Base-by-base conservation (phyloP, 2,888 invertebrate species). In the Aleiodes alternator region DNA sequence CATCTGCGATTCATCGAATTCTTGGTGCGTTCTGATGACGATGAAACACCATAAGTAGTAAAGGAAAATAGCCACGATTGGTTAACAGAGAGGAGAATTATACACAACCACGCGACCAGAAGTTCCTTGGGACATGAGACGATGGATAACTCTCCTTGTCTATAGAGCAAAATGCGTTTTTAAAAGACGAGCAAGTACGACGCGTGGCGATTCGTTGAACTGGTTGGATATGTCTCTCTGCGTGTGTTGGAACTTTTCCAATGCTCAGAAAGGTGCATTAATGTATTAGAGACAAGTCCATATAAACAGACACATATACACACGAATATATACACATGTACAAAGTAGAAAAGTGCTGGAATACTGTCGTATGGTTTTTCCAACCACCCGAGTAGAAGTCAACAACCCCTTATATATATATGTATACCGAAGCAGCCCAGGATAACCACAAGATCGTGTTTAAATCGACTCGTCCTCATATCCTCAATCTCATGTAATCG, bases 161-260 rank as follows among this genome's bases (percentile, higher is more conserved):
- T 12, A 31, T 38, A 16, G 48, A 66, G 50, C n/a, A 56, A 56
- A 68, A 66, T 50, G 48, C n/a, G 56, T 56, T 14, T 23, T 43
- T 50, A 51, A 64, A 73, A 55, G 73, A 66, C n/a, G 12, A 1
- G 23, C 23, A 23, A 16, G 38, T 12, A 56, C 16, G 61, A 57
- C 70, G 69, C 61, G 61, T 64, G 56, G 74, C 82, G 82, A 85
- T 86, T 86, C 86, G 83, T 82, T 83, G 86, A 86, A 86, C 85
- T 85, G 85, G 85, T 85, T 82, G 76, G 82, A 82, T 79, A 78
- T 76, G 84, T 85, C 85, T 85, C 31, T 34, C 34, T 34, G 5
- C 23, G 2, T 23, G 66, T 68, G 16, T 68, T 29, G 66, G 23
- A 11, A 23, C 0, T 23, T 23, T 23, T 12, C 11, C 23, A 16